A percentile compares a stretch with the other conserved stretches of the same genome.
Evolutionary conservation across 2,888 invertebrate species (phyloP).

Genomic region (Digitonthophagus gazella): DNA sequence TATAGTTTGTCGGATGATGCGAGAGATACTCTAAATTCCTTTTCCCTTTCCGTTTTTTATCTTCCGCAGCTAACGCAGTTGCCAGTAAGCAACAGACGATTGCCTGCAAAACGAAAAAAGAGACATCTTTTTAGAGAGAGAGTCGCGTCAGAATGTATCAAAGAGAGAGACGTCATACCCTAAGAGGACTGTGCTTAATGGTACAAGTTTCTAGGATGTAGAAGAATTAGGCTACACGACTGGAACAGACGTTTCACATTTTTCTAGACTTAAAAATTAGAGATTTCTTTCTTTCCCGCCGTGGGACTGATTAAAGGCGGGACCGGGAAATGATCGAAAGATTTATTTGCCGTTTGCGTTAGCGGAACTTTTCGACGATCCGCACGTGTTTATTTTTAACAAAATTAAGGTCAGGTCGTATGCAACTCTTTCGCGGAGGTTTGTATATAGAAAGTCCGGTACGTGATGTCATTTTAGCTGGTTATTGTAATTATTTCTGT

Average conservation of each 20-base stretch:
- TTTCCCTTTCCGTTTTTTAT: conserved; percentile 50
- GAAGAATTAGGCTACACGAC: background rate
- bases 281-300: background rate
- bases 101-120: conserved; percentile 55
- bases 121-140: background rate
- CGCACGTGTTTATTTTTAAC: background rate
- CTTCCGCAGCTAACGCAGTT: conserved; percentile 53
- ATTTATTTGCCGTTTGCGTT: background rate
- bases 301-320: background rate
- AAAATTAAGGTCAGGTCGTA: background rate
- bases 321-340: background rate
- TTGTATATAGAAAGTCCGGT: background rate
- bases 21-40: conserved; percentile 61
- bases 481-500: background rate
- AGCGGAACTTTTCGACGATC: background rate
- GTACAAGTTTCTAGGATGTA: background rate
- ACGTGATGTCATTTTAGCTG: background rate
- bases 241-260: background rate
- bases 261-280: background rate
- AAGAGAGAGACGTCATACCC: background rate
- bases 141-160: background rate
- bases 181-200: background rate
- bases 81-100: conserved; percentile 57
- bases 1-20: conserved; percentile 57
- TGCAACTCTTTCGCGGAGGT: background rate